phyloP scores from a whole-genome alignment of 2,888 invertebrate species.

The Stenurella melanura region DNA sequence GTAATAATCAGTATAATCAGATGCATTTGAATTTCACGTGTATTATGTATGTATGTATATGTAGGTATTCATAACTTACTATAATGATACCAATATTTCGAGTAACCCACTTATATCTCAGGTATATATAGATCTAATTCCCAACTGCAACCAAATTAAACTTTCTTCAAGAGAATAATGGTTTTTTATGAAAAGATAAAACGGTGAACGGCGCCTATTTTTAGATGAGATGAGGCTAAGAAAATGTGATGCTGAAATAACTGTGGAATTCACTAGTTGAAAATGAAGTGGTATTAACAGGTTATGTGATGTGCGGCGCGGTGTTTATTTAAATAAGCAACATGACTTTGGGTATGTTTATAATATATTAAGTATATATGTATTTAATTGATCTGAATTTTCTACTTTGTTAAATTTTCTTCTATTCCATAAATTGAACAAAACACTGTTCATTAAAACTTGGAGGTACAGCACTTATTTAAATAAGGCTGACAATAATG shows the following conservation, averaged over 20 bases:
- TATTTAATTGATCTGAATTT: background rate
- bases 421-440: no score
- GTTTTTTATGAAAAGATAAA: slow-evolving; percentile 17
- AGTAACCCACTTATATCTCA: background rate
- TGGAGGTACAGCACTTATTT: no score
- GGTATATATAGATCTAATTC: slow-evolving; percentile 2
- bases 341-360: slow-evolving; percentile 44
- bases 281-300: slow-evolving; percentile 21
- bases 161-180: slow-evolving; percentile 25
- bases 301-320: slow-evolving; percentile 1
- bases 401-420: background rate
- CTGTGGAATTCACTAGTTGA: slow-evolving; percentile 11
- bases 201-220: slow-evolving; percentile 12
- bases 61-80: no score
- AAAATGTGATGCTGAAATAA: slow-evolving; percentile 24
- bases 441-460: no score
- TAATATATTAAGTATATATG: no score
- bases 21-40: no score
- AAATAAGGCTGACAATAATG: no score
- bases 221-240: slow-evolving; percentile 21
- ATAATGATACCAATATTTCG: background rate
- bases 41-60: no score
- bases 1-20: no score
- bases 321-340: slow-evolving; percentile 18
- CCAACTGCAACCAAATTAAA: slow-evolving; percentile 5